phyloP scores from a whole-genome alignment of 1,140 invertebrate genomes.

The Caenorhabditis elegans region DNA sequence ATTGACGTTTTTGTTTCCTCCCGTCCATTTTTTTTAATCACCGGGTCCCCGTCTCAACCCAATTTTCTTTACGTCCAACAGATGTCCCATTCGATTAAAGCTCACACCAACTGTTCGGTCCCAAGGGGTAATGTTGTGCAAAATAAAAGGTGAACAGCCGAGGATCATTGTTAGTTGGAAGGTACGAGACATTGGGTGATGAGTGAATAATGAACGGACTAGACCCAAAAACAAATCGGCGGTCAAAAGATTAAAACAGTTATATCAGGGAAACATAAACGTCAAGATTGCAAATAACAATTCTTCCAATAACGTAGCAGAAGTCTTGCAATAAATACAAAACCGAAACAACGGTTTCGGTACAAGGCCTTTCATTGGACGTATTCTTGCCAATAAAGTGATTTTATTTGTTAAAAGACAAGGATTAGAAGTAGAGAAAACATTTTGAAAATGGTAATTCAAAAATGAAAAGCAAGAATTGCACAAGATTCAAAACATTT shows the following conservation, averaged over 20 bases:
- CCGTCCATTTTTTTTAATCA: constrained; percentile 1
- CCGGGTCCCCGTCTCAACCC: not conserved
- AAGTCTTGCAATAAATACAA: no score
- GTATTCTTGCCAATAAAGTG: no score
- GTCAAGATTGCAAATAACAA: no score
- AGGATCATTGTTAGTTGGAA: not conserved
- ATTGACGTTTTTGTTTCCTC: constrained; percentile 24
- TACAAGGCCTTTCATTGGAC: no score
- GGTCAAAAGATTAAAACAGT: not conserved
- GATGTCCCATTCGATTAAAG: constrained; percentile 18
- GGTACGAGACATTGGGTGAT: not conserved
- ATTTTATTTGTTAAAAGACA: no score
- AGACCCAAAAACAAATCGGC: not conserved
- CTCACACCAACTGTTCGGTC: constrained; percentile 22
- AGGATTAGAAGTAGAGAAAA: no score
- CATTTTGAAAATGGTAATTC: no score
- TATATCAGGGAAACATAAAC: no score
- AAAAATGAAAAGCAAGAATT: no score
- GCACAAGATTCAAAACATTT: no score
- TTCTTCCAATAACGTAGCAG: no score
- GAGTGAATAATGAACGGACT: not conserved
- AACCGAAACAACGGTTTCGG: no score
- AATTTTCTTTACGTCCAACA: not conserved
- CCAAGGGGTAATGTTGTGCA: not conserved
- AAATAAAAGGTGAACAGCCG: constrained; percentile 14